A percentile compares a stretch with the other conserved stretches of the same genome.
phyloP scores from a whole-genome alignment of 2,888 invertebrate genomes.

The Cryptus viduatorius region DNA sequence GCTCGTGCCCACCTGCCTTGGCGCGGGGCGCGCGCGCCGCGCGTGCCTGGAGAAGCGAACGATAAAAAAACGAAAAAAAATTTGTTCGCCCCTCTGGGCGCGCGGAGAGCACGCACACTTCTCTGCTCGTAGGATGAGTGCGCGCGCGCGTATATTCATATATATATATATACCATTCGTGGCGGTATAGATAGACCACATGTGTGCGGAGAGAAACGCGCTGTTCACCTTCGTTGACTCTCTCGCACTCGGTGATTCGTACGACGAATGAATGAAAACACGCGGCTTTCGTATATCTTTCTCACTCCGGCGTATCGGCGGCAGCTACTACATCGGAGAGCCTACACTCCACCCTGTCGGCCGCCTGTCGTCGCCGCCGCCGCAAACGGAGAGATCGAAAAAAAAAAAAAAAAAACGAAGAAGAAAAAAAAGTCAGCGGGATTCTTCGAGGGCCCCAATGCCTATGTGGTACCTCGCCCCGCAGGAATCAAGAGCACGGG shows the following conservation, averaged over 20 bases:
- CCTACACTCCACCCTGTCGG: constrained; percentile 75
- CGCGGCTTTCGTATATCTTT: constrained; percentile 1
- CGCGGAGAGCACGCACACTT: constrained; percentile 76
- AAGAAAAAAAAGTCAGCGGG: constrained; percentile 55
- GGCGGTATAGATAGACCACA: constrained; percentile 34
- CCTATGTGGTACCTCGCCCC: constrained; percentile 47
- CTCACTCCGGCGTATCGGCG: constrained; percentile 32
- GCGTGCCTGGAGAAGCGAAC: constrained; percentile 64
- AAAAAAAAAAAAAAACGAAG: constrained; percentile 18
- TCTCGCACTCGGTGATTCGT: neutral
- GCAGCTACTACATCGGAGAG: constrained; percentile 28
- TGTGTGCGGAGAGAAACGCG: constrained; percentile 36
- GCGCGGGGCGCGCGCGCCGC: constrained; percentile 69
- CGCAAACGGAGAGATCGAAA: constrained; percentile 67
- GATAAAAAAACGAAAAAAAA: constrained; percentile 66
- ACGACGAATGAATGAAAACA: constrained; percentile 60
- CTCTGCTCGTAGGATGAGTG: constrained; percentile 28
- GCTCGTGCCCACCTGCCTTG: constrained; percentile 70
- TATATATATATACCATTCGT: constrained; percentile 13
- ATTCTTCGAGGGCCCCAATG: constrained; percentile 37
- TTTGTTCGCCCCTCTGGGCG: constrained; percentile 67
- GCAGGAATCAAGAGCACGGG: constrained; percentile 66
- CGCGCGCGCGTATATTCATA: constrained; percentile 5
- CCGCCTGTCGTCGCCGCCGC: constrained; percentile 73
- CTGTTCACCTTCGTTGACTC: constrained; percentile 47